Conservation (phyloP, 2,888 invertebrate genomes). For the Scaptodrosophila latifasciaeformis region DNA sequence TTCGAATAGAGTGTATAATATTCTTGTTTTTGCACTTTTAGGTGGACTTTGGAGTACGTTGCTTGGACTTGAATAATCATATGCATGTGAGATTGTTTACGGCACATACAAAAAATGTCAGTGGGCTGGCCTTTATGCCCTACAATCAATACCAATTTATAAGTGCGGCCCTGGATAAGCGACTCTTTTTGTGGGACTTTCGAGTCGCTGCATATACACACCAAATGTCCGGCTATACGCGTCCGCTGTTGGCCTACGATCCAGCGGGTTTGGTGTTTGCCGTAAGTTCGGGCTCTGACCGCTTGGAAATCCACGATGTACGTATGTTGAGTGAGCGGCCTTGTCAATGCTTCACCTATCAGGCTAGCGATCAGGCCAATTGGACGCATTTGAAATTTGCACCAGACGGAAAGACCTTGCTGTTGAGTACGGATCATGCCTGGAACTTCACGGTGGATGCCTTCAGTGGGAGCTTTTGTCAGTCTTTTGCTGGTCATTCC, state of each 20-base stretch:
- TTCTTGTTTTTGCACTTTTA: neutral
- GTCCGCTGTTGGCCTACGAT: constrained; percentile 34
- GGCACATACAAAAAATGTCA: constrained; percentile 18
- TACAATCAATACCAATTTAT: constrained; percentile 25
- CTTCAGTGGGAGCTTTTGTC: constrained; percentile 21
- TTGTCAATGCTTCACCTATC: constrained; percentile 27
- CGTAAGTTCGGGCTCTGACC: constrained; percentile 5
- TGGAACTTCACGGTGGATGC: constrained; percentile 41
- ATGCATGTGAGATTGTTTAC: constrained; percentile 19
- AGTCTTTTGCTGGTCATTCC: constrained; percentile 16
- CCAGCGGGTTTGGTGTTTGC: constrained; percentile 38
- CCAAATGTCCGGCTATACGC: neutral
- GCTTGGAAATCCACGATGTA: constrained; percentile 36
- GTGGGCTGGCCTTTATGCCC: constrained; percentile 25
- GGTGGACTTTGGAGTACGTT: constrained; percentile 26
- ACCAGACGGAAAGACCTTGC: constrained; percentile 34
- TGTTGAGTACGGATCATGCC: constrained; percentile 34
- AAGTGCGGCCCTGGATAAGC: constrained; percentile 33
- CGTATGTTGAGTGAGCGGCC: constrained; percentile 27
- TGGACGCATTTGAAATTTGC: constrained; percentile 48
- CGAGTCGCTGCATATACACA: constrained; percentile 11
- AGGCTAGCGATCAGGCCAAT: constrained; percentile 5
- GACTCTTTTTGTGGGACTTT: constrained; percentile 40
- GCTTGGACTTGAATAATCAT: constrained; percentile 25
- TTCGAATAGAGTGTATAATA: neutral